Conservation (phyloP, 2,797 vertebrate genomes). For the Centropyge bicolor region DNA sequence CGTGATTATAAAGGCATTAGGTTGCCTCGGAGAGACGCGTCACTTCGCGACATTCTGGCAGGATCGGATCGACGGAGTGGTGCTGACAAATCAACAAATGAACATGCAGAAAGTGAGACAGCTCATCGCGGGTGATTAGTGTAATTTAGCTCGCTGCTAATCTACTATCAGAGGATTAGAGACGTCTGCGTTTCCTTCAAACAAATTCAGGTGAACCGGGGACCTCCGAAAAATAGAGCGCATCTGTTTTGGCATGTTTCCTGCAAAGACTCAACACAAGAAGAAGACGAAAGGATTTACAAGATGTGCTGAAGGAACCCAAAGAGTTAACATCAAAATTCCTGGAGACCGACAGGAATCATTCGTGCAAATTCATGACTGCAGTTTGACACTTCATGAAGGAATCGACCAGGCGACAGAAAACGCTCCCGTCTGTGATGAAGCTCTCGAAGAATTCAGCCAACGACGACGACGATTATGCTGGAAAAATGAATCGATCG, state of each 20-base stretch:
- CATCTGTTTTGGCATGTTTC: not conserved
- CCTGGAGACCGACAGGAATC: too few relatives aligned
- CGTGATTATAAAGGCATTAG: not conserved
- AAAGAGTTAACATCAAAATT: not conserved
- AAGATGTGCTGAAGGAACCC: not conserved
- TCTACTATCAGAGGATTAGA: not conserved
- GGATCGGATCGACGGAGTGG: constrained; percentile 2
- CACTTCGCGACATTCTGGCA: not conserved
- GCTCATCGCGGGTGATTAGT: constrained; percentile 16
- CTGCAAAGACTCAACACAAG: too few relatives aligned
- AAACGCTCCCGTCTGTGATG: too few relatives aligned
- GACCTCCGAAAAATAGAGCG: not conserved
- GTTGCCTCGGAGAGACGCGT: not conserved
- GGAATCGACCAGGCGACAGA: too few relatives aligned
- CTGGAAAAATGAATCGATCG: too few relatives aligned
- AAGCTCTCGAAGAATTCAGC: too few relatives aligned
- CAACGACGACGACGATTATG: too few relatives aligned
- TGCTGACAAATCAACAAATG: constrained; percentile 1
- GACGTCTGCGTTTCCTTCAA: not conserved
- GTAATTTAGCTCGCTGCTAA: not conserved
- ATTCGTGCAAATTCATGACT: too few relatives aligned
- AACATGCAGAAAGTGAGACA: not conserved
- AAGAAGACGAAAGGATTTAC: too few relatives aligned
- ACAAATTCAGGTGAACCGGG: not conserved
- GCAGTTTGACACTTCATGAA: too few relatives aligned